Conservation (phyloP, 92 coral and sea anemone species). For the Diadumene lineata region DNA sequence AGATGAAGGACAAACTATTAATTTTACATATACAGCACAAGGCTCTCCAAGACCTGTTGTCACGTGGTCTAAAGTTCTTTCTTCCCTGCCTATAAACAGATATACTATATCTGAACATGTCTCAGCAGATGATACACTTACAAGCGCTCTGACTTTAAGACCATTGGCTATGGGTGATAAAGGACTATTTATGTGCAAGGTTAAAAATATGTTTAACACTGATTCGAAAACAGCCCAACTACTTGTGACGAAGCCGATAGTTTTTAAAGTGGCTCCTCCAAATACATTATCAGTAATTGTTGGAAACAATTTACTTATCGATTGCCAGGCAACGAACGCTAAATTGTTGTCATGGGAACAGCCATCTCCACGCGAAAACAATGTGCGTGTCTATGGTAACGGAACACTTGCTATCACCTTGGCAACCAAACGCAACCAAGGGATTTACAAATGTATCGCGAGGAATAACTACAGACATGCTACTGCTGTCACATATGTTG, state of each 20-base stretch:
- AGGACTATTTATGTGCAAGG: conserved; percentile 22
- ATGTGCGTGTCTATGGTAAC: conserved; percentile 4
- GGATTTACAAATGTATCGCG: conserved; percentile 9
- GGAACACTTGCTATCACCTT: conserved; percentile 17
- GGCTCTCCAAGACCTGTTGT: conserved; percentile 27
- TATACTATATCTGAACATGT: conserved; percentile 1
- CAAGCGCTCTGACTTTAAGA: conserved; percentile 12
- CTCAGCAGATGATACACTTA: neutral
- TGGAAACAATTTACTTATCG: neutral
- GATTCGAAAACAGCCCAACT: neutral
- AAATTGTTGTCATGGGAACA: neutral
- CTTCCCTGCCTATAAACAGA: conserved; percentile 11
- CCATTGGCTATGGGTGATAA: neutral
- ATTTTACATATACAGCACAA: conserved; percentile 12
- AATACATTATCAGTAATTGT: neutral
- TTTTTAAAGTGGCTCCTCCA: conserved; percentile 13
- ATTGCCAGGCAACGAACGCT: conserved; percentile 17
- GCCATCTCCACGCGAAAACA: neutral
- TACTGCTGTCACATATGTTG: neutral
- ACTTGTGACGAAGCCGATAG: conserved; percentile 1
- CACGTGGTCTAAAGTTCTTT: conserved; percentile 28
- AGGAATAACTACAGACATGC: conserved; percentile 9
- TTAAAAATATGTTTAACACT: conserved; percentile 4
- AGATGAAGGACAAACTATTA: conserved; percentile 19
- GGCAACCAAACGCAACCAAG: conserved; percentile 2